Evolutionary conservation across 2,888 invertebrate species (phyloP), one percentile per base, ranked within the genome.

Genomic region (Aproaerema taeniolella): DNA sequence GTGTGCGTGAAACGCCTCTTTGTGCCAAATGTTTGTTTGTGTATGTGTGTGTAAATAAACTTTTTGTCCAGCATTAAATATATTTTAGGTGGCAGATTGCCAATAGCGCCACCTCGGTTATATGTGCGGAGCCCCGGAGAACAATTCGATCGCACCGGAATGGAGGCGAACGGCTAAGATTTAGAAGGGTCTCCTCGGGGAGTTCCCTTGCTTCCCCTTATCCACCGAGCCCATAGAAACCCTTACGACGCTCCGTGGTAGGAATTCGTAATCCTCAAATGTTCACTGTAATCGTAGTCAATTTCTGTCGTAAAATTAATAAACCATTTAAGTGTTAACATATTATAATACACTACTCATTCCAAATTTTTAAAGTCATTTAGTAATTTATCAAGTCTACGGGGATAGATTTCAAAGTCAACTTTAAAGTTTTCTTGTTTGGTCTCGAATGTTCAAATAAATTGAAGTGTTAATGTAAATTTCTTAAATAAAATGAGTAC

Each of bases 11-110:
- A 69, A 77, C 75, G 79, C 76, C 71, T 79, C 67, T 68, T 69
- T 77, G 83, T 85, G 86, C 86, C 83, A 85, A 86, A 80, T 72
- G 75, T 74, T 68, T 66, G 68, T 72, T 61, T 66, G 63, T 67
- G 56, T 60, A 54, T 65, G 58, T 60, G 61, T 65, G 58, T 77
- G 72, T 75, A 77, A 64, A 77, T 75, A 78, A 62, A 61, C 49
- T 53, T 67, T 63, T 61, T 63, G 64, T 69, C 65, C 47, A 50
- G 55, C 51, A 54, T 64, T 62, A 55, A 58, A 58, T 55, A 67
- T 54, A 52, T 58, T 59, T 59, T 53, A 55, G 58, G 55, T 61
- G 64, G 59, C 60, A 42, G 50, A 55, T 52, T 67, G 68, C 66
- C 66, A 67, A 61, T 65, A 56, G 52, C 52, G 60, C 59, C 63